Base-by-base conservation (phyloP, 1,140 invertebrate genomes). In the Pseudomyrmex cubaensis region DNA sequence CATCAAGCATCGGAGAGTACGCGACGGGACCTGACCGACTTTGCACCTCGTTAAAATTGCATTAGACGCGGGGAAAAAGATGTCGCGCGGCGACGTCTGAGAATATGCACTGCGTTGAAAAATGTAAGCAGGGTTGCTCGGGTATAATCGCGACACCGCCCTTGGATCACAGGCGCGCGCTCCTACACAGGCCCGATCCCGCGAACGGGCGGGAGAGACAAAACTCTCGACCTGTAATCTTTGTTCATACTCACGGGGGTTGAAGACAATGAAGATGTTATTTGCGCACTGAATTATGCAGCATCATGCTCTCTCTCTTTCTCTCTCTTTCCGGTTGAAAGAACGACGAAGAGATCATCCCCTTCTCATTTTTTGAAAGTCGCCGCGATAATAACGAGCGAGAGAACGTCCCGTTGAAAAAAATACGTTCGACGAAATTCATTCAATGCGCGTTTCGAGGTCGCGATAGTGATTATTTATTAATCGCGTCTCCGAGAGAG, bases 11-110 rank as follows among this genome's bases (percentile, higher is more conserved):
- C 76, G 76, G 44, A 80, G 66, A 80, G 78, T 75, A 75, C 59
- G 61, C 82, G 64, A 63, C 76, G 76, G 50, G 76, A 82, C 66
- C 54, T 89, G 86, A 85, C 86, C 87, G 87, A 89, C 86, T 89
- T 89, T 85, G 84, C 75, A 75, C 77, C 87, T 89, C 86, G 87
- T 89, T 89, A 89, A 89, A 89, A 75, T 87, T 89, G 83, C 86
- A 89, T 89, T 85, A 83, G 78, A 88, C 83, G 64, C 83, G 70
- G 46, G 62, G 67, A 70, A 61, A 78, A 63, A 67, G 73, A 63
- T 17, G 69, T 83, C 64, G 82, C 64, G 76, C 75, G 73, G 20
- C 17, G 44, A 75, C 48, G 70, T 61, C 70, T 82, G 85, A 70
- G 69, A 72, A 85, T 82, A 87, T 80, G 66, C 66, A 35, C 67